Evolutionary conservation across 2,113 vertebrate genomes (phyloP).

Genomic region (Bombycilla garrulus): DNA sequence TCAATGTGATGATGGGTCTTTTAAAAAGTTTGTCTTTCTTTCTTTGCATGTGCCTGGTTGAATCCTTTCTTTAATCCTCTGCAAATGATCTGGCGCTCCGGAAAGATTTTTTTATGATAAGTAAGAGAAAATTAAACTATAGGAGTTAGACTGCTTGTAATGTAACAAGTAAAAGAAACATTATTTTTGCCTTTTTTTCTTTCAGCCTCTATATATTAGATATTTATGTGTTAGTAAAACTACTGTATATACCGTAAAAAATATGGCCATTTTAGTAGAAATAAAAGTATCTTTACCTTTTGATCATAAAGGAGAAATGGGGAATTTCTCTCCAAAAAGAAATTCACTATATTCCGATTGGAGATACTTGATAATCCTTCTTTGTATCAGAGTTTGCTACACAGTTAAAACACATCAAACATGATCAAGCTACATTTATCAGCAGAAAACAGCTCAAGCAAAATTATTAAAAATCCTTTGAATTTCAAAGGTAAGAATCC

Average conservation of each 20-base stretch:
- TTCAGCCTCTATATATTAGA: neutral
- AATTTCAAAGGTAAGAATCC: constrained; percentile 60
- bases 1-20: neutral
- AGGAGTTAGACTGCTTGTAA: neutral
- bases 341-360: constrained; percentile 4
- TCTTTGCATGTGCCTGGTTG: neutral
- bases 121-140: neutral
- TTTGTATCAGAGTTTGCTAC: constrained; percentile 26
- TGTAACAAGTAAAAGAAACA: neutral
- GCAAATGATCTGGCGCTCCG: neutral
- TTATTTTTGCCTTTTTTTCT: neutral
- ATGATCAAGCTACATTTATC: constrained; percentile 65
- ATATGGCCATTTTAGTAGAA: neutral
- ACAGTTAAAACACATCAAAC: constrained; percentile 53
- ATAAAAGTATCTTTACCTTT: neutral
- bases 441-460: constrained; percentile 60
- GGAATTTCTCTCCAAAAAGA: neutral
- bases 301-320: constrained; percentile 12
- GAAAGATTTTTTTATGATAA: neutral
- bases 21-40: neutral
- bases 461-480: constrained; percentile 62
- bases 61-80: neutral
- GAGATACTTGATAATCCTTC: constrained; percentile 50
- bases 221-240: neutral
- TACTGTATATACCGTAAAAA: constrained; percentile 17